phyloP scores from a whole-genome alignment of 1,140 invertebrate species.

The Danaus melanippus region DNA sequence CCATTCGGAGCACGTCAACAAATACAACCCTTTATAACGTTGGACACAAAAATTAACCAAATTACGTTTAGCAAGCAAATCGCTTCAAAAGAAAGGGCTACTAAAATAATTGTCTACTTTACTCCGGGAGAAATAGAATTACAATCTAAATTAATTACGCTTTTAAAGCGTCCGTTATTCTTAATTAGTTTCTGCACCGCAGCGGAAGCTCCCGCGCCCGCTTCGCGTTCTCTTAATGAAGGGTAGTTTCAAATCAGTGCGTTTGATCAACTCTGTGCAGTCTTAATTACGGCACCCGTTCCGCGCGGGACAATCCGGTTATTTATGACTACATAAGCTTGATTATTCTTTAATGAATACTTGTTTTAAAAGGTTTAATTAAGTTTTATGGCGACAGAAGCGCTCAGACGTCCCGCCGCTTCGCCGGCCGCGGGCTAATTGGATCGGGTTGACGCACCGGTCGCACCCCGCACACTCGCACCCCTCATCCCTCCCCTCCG shows the following conservation, averaged over 20 bases:
- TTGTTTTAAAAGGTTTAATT: conserved; percentile 75
- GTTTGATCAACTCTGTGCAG: conserved; percentile 72
- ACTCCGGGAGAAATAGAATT: conserved; percentile 71
- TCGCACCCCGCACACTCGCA: conserved; percentile 28
- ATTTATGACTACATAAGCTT: conserved; percentile 74
- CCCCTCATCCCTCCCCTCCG: conserved; percentile 27
- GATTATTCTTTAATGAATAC: conserved; percentile 75
- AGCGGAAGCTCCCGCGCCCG: conserved; percentile 63
- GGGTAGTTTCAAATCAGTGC: conserved; percentile 72
- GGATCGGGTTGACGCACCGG: conserved; percentile 64
- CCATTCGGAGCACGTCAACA: conserved; percentile 27
- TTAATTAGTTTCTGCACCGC: conserved; percentile 73
- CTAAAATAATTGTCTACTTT: conserved; percentile 71
- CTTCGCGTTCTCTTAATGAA: conserved; percentile 69
- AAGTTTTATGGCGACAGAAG: conserved; percentile 73
- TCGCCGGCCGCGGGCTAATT: conserved; percentile 70
- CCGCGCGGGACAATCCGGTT: conserved; percentile 70
- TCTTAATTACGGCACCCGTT: conserved; percentile 71
- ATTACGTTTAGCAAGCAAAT: conserved; percentile 66
- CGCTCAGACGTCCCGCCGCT: conserved; percentile 68
- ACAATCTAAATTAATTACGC: conserved; percentile 73
- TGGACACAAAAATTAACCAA: conserved; percentile 65
- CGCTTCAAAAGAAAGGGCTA: conserved; percentile 68
- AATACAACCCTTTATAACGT: conserved; percentile 46
- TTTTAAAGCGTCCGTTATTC: conserved; percentile 73